Evolutionary conservation across 2,888 invertebrate genomes (phyloP).

Genomic region (Neoaliturus tenellus): DNA sequence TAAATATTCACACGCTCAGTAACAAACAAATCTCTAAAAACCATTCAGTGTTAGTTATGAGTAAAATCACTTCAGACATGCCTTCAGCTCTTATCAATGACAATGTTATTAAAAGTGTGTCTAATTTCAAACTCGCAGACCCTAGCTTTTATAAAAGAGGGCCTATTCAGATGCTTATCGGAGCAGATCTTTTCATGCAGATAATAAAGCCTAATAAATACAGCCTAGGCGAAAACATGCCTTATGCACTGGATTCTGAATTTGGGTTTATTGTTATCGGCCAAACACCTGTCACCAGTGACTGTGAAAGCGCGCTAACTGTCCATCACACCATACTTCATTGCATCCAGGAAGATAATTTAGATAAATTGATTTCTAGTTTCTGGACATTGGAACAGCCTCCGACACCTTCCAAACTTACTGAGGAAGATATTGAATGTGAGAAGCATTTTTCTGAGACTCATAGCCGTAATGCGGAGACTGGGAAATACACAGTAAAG

Average conservation of each 20-base stretch:
- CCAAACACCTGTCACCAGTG: conserved; percentile 9
- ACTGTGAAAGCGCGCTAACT: not conserved
- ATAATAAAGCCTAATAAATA: conserved; percentile 32
- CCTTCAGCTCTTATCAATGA: conserved; percentile 7
- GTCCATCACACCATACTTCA: conserved; percentile 27
- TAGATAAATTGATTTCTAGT: too few species aligned
- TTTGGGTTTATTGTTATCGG: conserved; percentile 18
- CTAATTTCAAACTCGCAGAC: conserved; percentile 11
- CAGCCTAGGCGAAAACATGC: conserved; percentile 27
- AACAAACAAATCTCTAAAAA: conserved; percentile 6
- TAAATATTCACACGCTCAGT: conserved; percentile 17
- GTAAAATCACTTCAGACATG: conserved; percentile 25
- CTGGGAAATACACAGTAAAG: not conserved
- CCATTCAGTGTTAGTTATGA: conserved; percentile 9
- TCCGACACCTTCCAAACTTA: not conserved
- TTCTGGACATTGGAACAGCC: too few species aligned
- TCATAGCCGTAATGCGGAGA: not conserved
- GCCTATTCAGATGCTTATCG: conserved; percentile 25
- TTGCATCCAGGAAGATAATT: not conserved
- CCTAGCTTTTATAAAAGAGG: conserved; percentile 2
- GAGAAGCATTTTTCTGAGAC: not conserved
- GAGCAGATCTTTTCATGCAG: too few species aligned
- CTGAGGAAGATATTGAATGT: not conserved
- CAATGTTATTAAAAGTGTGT: not conserved
- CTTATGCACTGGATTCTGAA: not conserved